phyloP scores from a whole-genome alignment of 2,797 vertebrate genomes.

The Rallus crepitans region DNA sequence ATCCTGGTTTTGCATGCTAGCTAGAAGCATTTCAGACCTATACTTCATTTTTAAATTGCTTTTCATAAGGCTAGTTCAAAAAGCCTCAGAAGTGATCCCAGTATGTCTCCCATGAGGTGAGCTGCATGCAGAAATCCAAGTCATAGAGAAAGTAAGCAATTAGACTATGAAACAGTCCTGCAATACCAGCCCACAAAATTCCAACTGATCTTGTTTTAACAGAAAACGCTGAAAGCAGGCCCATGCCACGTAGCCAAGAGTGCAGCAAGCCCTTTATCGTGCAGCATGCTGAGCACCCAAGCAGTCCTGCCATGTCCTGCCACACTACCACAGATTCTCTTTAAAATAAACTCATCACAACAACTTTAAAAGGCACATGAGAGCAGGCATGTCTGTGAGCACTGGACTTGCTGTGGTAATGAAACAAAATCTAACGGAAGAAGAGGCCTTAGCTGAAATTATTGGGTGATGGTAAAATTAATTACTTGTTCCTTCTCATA shows the following conservation, averaged over 20 bases:
- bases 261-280: background rate
- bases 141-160: background rate
- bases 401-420: background rate
- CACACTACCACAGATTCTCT: background rate
- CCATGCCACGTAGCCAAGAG: background rate
- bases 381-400: background rate
- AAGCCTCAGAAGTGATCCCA: background rate
- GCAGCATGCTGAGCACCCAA: background rate
- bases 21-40: background rate
- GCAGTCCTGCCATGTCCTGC: background rate
- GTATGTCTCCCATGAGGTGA: background rate
- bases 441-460: background rate
- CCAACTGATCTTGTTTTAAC: background rate
- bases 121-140: background rate
- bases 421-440: background rate
- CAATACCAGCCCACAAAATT: background rate
- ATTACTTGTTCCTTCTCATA: background rate
- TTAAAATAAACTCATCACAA: background rate
- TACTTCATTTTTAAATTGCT: background rate
- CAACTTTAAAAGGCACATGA: background rate
- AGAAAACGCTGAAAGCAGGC: background rate
- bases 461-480: background rate
- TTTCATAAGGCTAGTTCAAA: background rate
- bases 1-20: background rate
- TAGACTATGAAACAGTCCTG: background rate